phyloP scores from a whole-genome alignment of 2,113 vertebrate species.

The Halichoerus grypus region DNA sequence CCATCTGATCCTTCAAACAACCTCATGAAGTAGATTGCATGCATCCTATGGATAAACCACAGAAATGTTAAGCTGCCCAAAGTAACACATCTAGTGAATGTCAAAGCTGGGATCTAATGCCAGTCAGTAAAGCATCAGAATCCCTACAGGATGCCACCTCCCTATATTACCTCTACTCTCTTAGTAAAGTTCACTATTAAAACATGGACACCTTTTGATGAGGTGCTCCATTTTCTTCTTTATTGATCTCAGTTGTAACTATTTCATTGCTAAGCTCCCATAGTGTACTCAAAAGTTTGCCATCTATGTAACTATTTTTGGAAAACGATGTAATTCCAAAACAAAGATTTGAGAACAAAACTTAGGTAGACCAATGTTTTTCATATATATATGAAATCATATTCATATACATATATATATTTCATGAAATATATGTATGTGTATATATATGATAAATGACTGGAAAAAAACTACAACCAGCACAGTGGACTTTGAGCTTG shows the following conservation, averaged over 20 bases:
- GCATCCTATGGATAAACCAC: neutral
- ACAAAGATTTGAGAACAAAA: constrained; percentile 23
- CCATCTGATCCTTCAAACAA: neutral
- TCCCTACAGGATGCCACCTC: neutral
- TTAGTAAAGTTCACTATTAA: neutral
- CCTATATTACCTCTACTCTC: neutral
- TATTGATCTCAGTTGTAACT: neutral
- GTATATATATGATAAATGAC: neutral
- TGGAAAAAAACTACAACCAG: neutral
- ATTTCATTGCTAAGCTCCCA: neutral
- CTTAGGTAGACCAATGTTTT: neutral
- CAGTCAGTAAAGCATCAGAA: neutral
- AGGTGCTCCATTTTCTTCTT: neutral
- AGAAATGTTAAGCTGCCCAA: neutral
- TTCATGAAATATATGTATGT: neutral
- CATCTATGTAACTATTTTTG: neutral
- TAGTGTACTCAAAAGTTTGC: neutral
- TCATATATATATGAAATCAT: neutral
- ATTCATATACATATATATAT: neutral
- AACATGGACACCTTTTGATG: neutral
- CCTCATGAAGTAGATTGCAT: neutral
- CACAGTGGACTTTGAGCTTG: neutral
- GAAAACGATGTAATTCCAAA: constrained; percentile 38
- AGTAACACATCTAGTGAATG: neutral
- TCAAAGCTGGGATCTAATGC: neutral